Base-by-base conservation (phyloP, 2,888 invertebrate species). In the Endotricha flammealis region DNA sequence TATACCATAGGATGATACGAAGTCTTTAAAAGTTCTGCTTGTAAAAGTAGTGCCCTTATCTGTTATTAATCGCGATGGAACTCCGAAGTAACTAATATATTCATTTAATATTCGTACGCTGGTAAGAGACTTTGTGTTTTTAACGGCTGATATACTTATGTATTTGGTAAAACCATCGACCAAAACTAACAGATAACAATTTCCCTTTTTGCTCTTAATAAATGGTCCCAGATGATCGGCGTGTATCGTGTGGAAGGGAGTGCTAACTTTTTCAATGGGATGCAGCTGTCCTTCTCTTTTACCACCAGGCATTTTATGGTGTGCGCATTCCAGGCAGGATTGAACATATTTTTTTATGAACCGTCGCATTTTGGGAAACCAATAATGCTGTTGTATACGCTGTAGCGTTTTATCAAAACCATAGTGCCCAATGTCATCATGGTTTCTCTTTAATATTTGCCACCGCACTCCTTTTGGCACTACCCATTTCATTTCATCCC, bases 391-490 rank as follows among this genome's bases (percentile, higher is more conserved):
- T 12, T 28, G 24, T 10, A 35, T 13, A 4, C 39, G 39, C 3
- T 7, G 8, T 6, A 45, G 12, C 0, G 53, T 51, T 27, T 46
- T 55, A 4, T 42, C 39, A 2, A 36, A 49, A 5, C 42, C 46
- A 20, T 27, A 50, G 33, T 51, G 51, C 1, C 54, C 54, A 0
- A 50, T 22, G 9, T 53, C 50, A 16, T 56, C 51, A 13, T 56
- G 50, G 13, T 51, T 54, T 6, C 10, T 33, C 16, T 46, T 41
- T 0, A 46, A 4, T 2, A 59, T 28, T 12, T 52, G 53, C 51
- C 53, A 57, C 0, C 53, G 17, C 1, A 39, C 48, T 0, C 37
- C 39, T 20, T 37, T 42, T 5, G 57, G 57, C 0, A 55, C 56
- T 0, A 56, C 32, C 53, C 53, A 52, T 16, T 6, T 16, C 6